Evolutionary conservation across 92 coral and sea anemone species (phyloP), one percentile per base, ranked within the genome.

Genomic region (Porites cylindrica): DNA sequence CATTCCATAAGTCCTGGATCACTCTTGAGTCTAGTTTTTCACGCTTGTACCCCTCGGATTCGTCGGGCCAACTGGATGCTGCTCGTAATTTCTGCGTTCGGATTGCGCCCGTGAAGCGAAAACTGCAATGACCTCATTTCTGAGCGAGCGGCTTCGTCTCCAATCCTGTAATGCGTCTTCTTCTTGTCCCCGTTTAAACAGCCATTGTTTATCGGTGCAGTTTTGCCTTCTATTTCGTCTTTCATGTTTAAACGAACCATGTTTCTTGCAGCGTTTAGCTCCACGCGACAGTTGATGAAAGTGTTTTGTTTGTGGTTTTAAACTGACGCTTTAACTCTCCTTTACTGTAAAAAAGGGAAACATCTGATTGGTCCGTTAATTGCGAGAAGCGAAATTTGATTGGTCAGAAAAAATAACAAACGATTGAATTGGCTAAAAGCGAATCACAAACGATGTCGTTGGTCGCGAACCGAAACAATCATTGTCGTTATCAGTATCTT

Each of bases 11-110:
- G 53, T 7, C 67, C 18, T 24, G 51, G 14, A 52, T 2, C 8
- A 26, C 0, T 59, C 78, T 11, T 72, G 51, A 47, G 5, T 58
- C 0, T 0, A n/a, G 3, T 58, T 53, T 16, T 77, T 61, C 21
- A 77, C 0, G 54, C 29, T 59, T 16, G 81, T 32, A 23, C 68
- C 32, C 81, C 81, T 51, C 81, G 81, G 69, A 77, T 77, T 58
- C 81, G 51, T 59, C 81, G 53, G 12, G 67, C 81, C 69, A 58
- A 32, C 10, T 77, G 81, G 9, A 60, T 77, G 14, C 50, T 65
- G 29, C 24, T 20, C 16, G 8, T 18, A 2, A 29, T 77, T 17
- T 60, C 60, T 19, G 26, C 81, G 52, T 29, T 60, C 51, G 18
- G 67, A 18, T 53, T 77, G 29, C 38, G 67, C 32, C 68, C 51